A percentile compares a stretch with the other conserved stretches of the same genome.
phyloP scores from a whole-genome alignment of 2,113 vertebrate genomes.

The Syngnathoides biaculeatus region DNA sequence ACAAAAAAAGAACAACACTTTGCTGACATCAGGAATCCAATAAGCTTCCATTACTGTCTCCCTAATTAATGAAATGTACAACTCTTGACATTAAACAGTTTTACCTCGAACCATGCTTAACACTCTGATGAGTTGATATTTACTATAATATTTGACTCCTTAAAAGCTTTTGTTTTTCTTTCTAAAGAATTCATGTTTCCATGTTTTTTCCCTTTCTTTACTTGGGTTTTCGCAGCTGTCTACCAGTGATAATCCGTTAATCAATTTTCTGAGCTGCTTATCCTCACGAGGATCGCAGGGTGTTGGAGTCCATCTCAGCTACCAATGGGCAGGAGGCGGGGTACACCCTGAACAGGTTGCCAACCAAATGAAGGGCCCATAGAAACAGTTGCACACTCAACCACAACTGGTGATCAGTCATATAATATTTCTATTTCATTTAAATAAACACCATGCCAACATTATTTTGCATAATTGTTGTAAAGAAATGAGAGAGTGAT shows the following conservation, averaged over 20 bases:
- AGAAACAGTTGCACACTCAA: too few species aligned
- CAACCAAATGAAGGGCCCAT: too few species aligned
- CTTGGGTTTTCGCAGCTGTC: conserved; percentile 21
- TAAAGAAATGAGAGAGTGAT: conserved; percentile 15
- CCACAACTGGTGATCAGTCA: conserved; percentile 42
- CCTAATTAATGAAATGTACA: too few species aligned
- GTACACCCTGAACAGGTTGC: too few species aligned
- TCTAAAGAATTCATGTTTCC: conserved; percentile 37
- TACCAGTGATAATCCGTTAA: too few species aligned
- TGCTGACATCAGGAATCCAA: not conserved
- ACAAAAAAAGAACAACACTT: too few species aligned
- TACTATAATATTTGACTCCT: conserved; percentile 10
- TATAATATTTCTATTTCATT: conserved; percentile 22
- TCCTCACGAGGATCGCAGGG: too few species aligned
- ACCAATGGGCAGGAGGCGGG: too few species aligned
- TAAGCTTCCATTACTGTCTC: not conserved
- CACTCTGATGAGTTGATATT: conserved; percentile 6
- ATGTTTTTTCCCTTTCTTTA: conserved; percentile 31
- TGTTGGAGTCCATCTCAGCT: too few species aligned
- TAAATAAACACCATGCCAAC: conserved; percentile 23
- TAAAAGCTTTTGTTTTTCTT: conserved; percentile 37
- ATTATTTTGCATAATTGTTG: conserved; percentile 34
- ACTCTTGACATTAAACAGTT: not conserved
- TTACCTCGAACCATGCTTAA: conserved; percentile 3
- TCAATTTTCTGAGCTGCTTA: too few species aligned